phyloP scores from a whole-genome alignment of 53 echinoderm and acorn worm genomes.

The Glandiceps talaboti region DNA sequence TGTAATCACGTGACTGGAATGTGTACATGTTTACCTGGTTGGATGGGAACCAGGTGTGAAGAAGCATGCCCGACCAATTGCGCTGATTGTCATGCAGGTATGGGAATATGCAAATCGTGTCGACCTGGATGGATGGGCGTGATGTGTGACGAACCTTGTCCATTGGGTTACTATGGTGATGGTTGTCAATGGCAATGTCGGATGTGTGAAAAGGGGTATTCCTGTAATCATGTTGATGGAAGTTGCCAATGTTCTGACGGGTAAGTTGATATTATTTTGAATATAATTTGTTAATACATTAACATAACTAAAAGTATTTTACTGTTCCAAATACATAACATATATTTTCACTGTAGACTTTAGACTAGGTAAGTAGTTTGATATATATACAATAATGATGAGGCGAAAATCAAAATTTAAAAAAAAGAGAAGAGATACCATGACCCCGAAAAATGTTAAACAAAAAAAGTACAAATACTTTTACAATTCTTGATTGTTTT shows the following conservation, averaged over 20 bases:
- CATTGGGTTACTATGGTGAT: conserved; percentile 22
- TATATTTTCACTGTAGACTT: too few species aligned
- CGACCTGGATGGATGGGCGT: conserved; percentile 32
- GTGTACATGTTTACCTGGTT: conserved; percentile 58
- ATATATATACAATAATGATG: too few species aligned
- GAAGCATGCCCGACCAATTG: conserved; percentile 19
- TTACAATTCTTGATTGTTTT: too few species aligned
- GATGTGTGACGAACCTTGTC: too few species aligned
- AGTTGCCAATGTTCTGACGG: conserved; percentile 47
- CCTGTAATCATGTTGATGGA: conserved; percentile 44
- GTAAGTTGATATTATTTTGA: conserved; percentile 35
- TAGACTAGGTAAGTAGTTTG: too few species aligned
- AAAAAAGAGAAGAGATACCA: too few species aligned
- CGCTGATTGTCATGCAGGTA: conserved; percentile 21
- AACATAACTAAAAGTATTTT: too few species aligned
- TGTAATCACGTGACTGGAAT: conserved; percentile 54
- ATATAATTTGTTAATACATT: too few species aligned
- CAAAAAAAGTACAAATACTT: too few species aligned
- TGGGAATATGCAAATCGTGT: conserved; percentile 35
- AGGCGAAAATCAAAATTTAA: too few species aligned
- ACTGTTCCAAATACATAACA: too few species aligned
- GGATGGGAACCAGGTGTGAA: conserved; percentile 48
- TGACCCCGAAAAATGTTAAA: too few species aligned
- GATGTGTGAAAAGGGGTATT: conserved; percentile 32
- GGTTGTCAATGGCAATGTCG: conserved; percentile 21